These are phyloP conservation scores for Lepus europaeus DNA, from an alignment of 2,113 vertebrate species.

Conservation along the genomic window DNA sequence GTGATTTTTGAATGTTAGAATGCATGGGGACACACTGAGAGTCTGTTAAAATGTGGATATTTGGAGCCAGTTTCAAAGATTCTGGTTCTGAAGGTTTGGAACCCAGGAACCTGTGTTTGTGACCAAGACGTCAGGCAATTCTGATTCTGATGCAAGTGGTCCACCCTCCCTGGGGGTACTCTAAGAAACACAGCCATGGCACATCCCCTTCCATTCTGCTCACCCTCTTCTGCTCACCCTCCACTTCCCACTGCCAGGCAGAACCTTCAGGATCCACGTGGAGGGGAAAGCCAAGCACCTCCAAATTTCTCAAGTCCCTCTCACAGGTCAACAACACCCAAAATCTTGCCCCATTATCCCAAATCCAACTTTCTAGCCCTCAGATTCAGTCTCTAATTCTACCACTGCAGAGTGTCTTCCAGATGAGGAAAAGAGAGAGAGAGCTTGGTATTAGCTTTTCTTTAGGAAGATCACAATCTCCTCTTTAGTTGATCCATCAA, in stretches of 20 bases:
- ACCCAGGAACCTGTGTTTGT: not conserved
- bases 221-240: not conserved
- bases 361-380: not conserved
- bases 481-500: not conserved
- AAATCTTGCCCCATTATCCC: not conserved
- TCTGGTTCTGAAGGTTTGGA: not conserved
- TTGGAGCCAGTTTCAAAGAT: not conserved
- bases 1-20: constrained; percentile 1
- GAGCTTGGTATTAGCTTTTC: not conserved
- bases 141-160: not conserved
- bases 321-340: not conserved
- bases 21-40: not conserved
- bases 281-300: not conserved
- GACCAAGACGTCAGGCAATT: not conserved
- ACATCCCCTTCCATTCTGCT: not conserved
- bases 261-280: not conserved
- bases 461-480: not conserved
- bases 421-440: constrained; percentile 18
- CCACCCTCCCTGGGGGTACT: too few species aligned
- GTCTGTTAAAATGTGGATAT: not conserved
- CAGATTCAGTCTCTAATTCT: not conserved
- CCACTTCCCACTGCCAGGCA: not conserved
- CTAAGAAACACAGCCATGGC: not conserved
- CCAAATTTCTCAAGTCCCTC: not conserved
- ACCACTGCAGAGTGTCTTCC: not conserved